Conservation (phyloP, 2,797 vertebrate genomes). For the Syngnathus rostellatus region DNA sequence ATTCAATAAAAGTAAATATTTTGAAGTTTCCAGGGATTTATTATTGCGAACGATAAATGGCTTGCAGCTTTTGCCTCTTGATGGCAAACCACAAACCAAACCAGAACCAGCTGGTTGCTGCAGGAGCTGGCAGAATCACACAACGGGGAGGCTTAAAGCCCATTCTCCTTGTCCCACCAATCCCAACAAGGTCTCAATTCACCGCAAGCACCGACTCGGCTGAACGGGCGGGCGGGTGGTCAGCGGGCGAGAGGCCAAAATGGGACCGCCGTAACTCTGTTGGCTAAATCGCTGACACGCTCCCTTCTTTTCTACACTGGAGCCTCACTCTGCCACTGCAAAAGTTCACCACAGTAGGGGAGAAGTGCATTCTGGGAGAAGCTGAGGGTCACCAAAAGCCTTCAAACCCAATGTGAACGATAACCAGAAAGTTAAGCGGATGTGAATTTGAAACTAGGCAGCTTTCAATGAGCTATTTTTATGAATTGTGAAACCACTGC, state of each 20-base stretch:
- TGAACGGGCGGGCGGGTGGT: slow-evolving; percentile 32
- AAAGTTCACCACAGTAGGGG: slow-evolving; percentile 26
- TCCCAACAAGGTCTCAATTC: slow-evolving; percentile 47
- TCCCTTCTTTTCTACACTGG: slow-evolving; percentile 53
- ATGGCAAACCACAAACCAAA: slow-evolving; percentile 19
- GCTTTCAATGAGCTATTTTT: no score
- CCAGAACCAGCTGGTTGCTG: slow-evolving; percentile 34
- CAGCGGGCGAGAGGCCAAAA: slow-evolving; percentile 37
- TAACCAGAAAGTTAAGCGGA: no score
- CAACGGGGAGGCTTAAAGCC: slow-evolving; percentile 10
- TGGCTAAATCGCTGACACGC: slow-evolving; percentile 55
- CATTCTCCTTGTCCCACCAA: slow-evolving; percentile 22
- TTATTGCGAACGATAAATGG: slow-evolving; percentile 1
- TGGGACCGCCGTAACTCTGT: slow-evolving; percentile 26
- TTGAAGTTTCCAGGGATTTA: background rate
- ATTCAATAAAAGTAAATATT: background rate
- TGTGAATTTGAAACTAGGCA: no score
- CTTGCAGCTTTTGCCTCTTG: slow-evolving; percentile 8
- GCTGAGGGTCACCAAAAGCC: slow-evolving; percentile 44
- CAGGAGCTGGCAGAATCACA: slow-evolving; percentile 19
- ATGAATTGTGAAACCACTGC: no score
- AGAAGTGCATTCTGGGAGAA: slow-evolving; percentile 11
- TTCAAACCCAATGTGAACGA: no score
- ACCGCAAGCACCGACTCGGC: slow-evolving; percentile 23
- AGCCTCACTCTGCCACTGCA: slow-evolving; percentile 37